phyloP scores from a whole-genome alignment of 2,888 invertebrate genomes.

The Caenorhabditis afra region DNA sequence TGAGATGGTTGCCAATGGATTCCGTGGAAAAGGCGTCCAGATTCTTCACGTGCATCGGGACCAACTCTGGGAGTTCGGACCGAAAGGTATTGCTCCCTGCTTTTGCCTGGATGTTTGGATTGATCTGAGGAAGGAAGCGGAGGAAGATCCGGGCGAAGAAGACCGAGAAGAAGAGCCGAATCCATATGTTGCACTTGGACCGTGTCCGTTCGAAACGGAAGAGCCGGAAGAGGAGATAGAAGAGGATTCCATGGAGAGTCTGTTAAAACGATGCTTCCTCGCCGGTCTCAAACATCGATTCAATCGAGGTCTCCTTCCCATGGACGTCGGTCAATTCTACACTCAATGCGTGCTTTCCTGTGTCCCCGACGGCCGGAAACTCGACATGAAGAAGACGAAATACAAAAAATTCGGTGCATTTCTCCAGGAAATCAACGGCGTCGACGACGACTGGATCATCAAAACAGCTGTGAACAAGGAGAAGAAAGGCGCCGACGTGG shows the following conservation, averaged over 20 bases:
- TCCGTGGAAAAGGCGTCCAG: constrained; percentile 75
- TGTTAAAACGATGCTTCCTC: constrained; percentile 72
- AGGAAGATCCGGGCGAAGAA: constrained; percentile 6
- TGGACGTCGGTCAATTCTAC: constrained; percentile 76
- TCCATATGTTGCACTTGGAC: too few relatives aligned
- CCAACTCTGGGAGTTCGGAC: constrained; percentile 74
- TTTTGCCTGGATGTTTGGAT: constrained; percentile 44
- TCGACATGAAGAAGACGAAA: constrained; percentile 79
- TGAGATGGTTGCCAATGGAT: constrained; percentile 69
- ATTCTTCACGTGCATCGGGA: constrained; percentile 74
- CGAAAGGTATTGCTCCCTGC: constrained; percentile 58
- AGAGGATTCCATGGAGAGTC: constrained; percentile 32
- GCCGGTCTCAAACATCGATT: constrained; percentile 72
- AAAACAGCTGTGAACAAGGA: constrained; percentile 58
- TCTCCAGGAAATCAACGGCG: constrained; percentile 34
- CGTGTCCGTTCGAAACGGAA: not conserved
- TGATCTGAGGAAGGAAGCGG: constrained; percentile 1
- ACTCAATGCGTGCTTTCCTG: constrained; percentile 63
- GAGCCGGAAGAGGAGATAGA: constrained; percentile 1
- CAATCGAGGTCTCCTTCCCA: constrained; percentile 65
- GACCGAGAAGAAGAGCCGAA: not conserved
- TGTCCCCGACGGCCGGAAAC: constrained; percentile 68
- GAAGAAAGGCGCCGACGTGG: constrained; percentile 76
- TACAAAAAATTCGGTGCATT: constrained; percentile 78
- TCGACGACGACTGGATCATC: constrained; percentile 30